These are phyloP conservation scores for Dufourea novaeangliae DNA, from an alignment of 1,140 invertebrate genomes.

Conservation along the genomic window DNA sequence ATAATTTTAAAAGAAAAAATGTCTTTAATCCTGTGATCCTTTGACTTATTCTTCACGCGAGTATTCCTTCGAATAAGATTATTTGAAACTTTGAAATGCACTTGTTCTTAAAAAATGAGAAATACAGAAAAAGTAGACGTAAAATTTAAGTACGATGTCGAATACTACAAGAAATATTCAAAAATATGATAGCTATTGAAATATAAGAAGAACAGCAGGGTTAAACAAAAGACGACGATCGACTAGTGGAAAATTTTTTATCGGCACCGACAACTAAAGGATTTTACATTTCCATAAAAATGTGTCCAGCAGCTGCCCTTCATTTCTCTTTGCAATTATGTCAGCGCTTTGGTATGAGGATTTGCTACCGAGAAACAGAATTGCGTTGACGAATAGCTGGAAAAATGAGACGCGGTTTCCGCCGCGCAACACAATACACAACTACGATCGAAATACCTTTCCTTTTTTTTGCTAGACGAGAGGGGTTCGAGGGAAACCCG, in stretches of 20 bases:
- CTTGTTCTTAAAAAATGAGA: too few relatives aligned
- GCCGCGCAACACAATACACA: neutral
- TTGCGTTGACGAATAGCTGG: slow-evolving; percentile 28
- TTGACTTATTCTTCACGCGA: too few relatives aligned
- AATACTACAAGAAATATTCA: too few relatives aligned
- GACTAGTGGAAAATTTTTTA: slow-evolving; percentile 10
- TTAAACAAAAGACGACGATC: too few relatives aligned
- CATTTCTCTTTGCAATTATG: slow-evolving; percentile 24
- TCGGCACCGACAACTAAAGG: neutral
- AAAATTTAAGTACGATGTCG: too few relatives aligned
- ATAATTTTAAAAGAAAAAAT: too few relatives aligned
- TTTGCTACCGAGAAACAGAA: slow-evolving; percentile 29
- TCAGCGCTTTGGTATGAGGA: slow-evolving; percentile 36
- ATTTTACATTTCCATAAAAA: slow-evolving; percentile 18
- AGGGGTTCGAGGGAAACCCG: neutral
- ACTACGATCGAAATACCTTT: neutral
- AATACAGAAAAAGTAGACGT: too few relatives aligned
- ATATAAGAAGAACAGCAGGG: too few relatives aligned
- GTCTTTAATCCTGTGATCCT: too few relatives aligned
- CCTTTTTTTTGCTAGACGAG: neutral
- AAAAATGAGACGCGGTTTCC: slow-evolving; percentile 29
- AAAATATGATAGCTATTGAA: too few relatives aligned
- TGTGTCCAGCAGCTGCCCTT: neutral
- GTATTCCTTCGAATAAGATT: too few relatives aligned
- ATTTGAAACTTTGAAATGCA: too few relatives aligned